A percentile compares a stretch with the other conserved stretches of the same genome.
Conservation (phyloP, 2,113 vertebrate genomes). For the Symphodus melops region DNA sequence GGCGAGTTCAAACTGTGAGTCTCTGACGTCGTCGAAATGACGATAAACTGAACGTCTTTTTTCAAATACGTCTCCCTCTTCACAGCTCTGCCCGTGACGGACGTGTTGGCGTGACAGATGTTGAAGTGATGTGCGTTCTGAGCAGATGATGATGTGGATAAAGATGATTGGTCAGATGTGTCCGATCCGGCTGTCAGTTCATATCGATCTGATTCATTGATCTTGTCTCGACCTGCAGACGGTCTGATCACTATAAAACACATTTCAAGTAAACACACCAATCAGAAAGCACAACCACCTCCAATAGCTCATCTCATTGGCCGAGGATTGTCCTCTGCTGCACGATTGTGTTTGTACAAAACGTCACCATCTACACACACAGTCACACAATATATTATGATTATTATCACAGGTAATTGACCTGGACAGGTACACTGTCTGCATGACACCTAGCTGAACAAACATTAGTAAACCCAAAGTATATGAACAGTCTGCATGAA, state of each 20-base stretch:
- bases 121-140: no score
- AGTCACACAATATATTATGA: conserved; percentile 56
- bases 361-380: conserved; percentile 46
- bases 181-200: not conserved
- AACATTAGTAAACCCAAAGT: no score
- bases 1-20: not conserved
- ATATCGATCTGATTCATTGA: not conserved
- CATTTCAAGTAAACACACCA: conserved; percentile 66
- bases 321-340: conserved; percentile 56
- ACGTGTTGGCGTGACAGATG: no score
- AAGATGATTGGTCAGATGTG: not conserved
- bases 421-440: conserved; percentile 36
- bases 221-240: conserved; percentile 6
- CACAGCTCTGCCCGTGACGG: not conserved
- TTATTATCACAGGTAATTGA: conserved; percentile 45
- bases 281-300: conserved; percentile 36
- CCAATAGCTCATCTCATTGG: conserved; percentile 24
- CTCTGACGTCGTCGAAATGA: not conserved
- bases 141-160: not conserved
- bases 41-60: not conserved
- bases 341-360: conserved; percentile 40
- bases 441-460: conserved; percentile 46
- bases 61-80: not conserved
- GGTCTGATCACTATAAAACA: conserved; percentile 34
- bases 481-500: conserved; percentile 30